Percentiles rank a stretch among this genome's conserved stretches.
These are phyloP conservation scores for Gobio occitaniae DNA, from an alignment of 2,797 vertebrate species.

Conservation along the genomic window DNA sequence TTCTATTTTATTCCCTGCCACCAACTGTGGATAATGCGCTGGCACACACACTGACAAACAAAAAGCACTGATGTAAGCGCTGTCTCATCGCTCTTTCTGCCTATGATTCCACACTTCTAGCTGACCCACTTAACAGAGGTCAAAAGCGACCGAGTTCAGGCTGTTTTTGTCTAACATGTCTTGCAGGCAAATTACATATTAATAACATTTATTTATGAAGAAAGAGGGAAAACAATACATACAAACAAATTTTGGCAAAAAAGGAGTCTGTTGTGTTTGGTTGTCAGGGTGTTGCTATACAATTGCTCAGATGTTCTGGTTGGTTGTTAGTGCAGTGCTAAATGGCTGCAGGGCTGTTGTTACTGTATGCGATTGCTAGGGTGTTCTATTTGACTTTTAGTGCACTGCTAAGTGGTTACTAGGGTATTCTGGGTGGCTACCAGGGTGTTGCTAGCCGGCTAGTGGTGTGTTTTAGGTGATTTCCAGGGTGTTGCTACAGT, in stretches of 20 bases:
- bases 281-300: background rate
- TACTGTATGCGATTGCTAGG: too few species aligned
- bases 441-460: background rate
- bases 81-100: background rate
- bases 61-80: conserved; percentile 11
- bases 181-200: conserved; percentile 32
- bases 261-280: background rate
- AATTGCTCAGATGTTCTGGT: background rate
- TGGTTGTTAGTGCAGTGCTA: background rate
- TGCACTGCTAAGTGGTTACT: background rate
- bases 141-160: conserved; percentile 23
- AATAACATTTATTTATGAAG: conserved; percentile 6
- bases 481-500: too few species aligned
- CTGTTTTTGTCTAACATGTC: background rate
- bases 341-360: background rate
- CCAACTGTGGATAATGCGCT: conserved; percentile 37
- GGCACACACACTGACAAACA: conserved; percentile 32
- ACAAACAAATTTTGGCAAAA: conserved; percentile 18
- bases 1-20: conserved; percentile 35
- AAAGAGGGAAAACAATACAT: conserved; percentile 3
- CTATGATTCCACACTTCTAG: background rate
- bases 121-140: conserved; percentile 35
- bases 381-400: background rate
- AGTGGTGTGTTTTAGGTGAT: too few species aligned
- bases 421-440: background rate